Conservation (phyloP, 2,888 invertebrate species). For the Lasioglossum morio region DNA sequence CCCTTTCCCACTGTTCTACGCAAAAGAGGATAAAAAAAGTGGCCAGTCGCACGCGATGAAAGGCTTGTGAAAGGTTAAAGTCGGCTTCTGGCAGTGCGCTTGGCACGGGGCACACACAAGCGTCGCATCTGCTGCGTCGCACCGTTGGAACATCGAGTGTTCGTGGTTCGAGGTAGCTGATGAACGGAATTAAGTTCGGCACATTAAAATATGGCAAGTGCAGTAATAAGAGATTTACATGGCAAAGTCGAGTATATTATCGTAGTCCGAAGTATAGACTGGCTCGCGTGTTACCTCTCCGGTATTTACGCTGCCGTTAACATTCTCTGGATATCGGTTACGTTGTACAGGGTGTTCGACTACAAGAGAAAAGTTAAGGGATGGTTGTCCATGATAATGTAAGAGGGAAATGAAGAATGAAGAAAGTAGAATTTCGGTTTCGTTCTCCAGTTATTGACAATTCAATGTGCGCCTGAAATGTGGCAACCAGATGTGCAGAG, state of each 20-base stretch:
- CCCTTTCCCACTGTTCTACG: background rate
- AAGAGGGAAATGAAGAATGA: too few species aligned
- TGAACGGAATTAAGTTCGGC: conserved; percentile 48
- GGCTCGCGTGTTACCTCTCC: background rate
- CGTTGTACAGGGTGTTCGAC: too few species aligned
- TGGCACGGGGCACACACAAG: background rate
- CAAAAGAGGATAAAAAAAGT: background rate
- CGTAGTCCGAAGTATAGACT: conserved; percentile 24
- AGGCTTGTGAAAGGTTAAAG: conserved; percentile 16
- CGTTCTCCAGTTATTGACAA: too few species aligned
- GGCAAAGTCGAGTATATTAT: conserved; percentile 53
- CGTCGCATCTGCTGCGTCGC: background rate
- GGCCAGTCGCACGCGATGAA: conserved; percentile 9
- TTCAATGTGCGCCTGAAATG: too few species aligned
- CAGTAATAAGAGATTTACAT: conserved; percentile 63
- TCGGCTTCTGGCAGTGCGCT: background rate
- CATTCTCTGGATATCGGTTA: conserved; percentile 33
- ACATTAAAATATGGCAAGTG: conserved; percentile 45
- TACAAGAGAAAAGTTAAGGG: too few species aligned
- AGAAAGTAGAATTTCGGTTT: too few species aligned
- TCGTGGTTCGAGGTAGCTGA: background rate
- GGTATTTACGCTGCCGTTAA: conserved; percentile 44
- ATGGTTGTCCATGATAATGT: too few species aligned
- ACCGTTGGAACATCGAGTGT: conserved; percentile 5
- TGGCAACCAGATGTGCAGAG: too few species aligned